A percentile compares a stretch with the other conserved stretches of the same genome.
Evolutionary conservation across 2,797 vertebrate genomes (phyloP).

Genomic region (Leontopithecus rosalia): DNA sequence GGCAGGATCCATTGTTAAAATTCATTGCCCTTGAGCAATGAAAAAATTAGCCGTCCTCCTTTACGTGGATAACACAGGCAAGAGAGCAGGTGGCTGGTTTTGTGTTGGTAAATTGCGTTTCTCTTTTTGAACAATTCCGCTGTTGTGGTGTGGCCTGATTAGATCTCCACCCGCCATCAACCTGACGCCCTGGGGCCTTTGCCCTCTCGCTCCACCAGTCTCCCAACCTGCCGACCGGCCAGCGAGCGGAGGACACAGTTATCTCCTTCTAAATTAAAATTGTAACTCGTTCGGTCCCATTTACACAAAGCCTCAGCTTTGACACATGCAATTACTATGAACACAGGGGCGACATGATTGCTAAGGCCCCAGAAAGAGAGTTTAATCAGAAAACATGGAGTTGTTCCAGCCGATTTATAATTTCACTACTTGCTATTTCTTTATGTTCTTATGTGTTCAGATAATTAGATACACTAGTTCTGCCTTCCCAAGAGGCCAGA

Average conservation of each 20-base stretch:
- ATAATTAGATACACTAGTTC: conserved; percentile 88
- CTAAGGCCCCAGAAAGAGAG: conserved; percentile 87
- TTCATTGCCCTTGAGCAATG: not conserved
- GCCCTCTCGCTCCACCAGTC: conserved; percentile 89
- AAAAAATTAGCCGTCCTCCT: not conserved
- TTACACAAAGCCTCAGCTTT: conserved; percentile 89
- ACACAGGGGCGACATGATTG: conserved; percentile 87
- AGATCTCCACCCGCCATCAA: conserved; percentile 88
- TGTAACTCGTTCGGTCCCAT: conserved; percentile 86
- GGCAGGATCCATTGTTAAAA: not conserved
- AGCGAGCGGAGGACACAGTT: conserved; percentile 86
- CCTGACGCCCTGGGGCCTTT: conserved; percentile 79
- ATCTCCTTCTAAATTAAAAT: conserved; percentile 92
- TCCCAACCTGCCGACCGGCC: conserved; percentile 89
- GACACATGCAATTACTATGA: conserved; percentile 93
- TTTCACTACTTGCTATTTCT: conserved; percentile 87
- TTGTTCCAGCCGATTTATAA: conserved; percentile 88
- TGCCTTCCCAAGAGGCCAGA: conserved; percentile 84
- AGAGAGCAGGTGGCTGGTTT: conserved; percentile 91
- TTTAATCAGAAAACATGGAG: conserved; percentile 90
- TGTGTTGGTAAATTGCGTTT: conserved; percentile 96
- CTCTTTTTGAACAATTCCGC: conserved; percentile 90
- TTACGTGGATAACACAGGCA: conserved; percentile 80
- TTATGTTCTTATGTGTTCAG: conserved; percentile 86
- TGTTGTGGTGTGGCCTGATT: conserved; percentile 86